These are phyloP conservation scores for Sinohyriopsis cumingii DNA, from an alignment of 2,888 invertebrate species.

Conservation along the genomic window DNA sequence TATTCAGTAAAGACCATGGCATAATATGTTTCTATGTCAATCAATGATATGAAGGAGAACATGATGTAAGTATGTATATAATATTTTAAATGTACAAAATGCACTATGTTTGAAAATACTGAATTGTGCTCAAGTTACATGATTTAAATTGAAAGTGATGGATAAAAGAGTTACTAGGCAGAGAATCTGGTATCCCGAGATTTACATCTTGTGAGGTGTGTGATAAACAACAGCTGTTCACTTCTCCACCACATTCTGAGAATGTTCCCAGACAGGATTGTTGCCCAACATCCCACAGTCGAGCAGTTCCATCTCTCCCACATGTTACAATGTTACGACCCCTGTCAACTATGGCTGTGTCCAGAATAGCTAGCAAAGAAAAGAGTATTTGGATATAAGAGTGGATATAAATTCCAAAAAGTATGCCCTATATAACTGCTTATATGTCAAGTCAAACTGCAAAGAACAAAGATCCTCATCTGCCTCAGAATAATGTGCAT, in stretches of 20 bases:
- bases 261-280: conserved; percentile 76
- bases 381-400: neutral
- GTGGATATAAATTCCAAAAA: neutral
- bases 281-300: conserved; percentile 82
- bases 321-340: conserved; percentile 82
- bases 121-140: no score
- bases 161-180: conserved; percentile 59
- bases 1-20: no score
- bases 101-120: no score
- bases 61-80: no score
- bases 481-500: no score
- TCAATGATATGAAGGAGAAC: no score
- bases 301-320: conserved; percentile 81
- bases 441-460: no score
- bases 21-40: no score
- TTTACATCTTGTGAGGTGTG: conserved; percentile 65
- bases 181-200: conserved; percentile 59
- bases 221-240: conserved; percentile 77
- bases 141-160: no score
- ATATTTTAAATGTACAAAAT: no score
- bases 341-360: conserved; percentile 79
- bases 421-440: neutral
- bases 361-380: conserved; percentile 75
- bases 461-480: no score
- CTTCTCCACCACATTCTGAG: conserved; percentile 74